phyloP scores from a whole-genome alignment of 2,888 invertebrate genomes.

The Hipparchia semele region DNA sequence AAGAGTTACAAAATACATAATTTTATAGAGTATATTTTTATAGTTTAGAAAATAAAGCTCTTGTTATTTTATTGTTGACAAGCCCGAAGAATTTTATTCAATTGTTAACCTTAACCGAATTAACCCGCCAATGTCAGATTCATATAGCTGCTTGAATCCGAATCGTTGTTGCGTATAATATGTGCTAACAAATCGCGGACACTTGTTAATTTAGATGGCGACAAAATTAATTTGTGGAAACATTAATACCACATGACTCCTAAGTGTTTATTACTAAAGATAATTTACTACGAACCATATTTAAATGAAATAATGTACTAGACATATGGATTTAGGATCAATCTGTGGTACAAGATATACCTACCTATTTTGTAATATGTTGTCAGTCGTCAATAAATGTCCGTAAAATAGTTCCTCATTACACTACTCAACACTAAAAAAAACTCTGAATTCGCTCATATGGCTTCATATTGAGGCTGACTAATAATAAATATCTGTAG shows the following conservation, averaged over 20 bases:
- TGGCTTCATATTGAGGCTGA: too few species aligned
- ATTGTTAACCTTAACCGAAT: slow-evolving; percentile 32
- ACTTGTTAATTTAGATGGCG: slow-evolving; percentile 34
- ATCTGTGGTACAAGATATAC: too few species aligned
- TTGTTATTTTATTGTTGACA: not conserved
- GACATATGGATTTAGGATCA: too few species aligned
- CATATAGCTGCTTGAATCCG: slow-evolving; percentile 33
- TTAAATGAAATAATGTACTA: too few species aligned
- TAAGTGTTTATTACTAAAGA: not conserved
- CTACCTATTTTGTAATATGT: too few species aligned
- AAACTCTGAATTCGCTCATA: too few species aligned
- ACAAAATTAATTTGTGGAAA: slow-evolving; percentile 27
- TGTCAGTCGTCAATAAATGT: too few species aligned
- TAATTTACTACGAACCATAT: not conserved
- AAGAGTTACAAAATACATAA: not conserved
- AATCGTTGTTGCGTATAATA: not conserved
- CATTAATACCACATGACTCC: slow-evolving; percentile 14
- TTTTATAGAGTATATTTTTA: not conserved
- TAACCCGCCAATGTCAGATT: slow-evolving; percentile 39
- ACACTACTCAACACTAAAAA: too few species aligned
- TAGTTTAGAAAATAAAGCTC: not conserved
- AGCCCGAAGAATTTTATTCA: slow-evolving; percentile 9
- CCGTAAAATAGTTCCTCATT: too few species aligned
- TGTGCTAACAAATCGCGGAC: slow-evolving; percentile 28
- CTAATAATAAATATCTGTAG: too few species aligned